Evolutionary conservation across 2,113 vertebrate species (phyloP).

Genomic region (Eulacestoma nigropectus): DNA sequence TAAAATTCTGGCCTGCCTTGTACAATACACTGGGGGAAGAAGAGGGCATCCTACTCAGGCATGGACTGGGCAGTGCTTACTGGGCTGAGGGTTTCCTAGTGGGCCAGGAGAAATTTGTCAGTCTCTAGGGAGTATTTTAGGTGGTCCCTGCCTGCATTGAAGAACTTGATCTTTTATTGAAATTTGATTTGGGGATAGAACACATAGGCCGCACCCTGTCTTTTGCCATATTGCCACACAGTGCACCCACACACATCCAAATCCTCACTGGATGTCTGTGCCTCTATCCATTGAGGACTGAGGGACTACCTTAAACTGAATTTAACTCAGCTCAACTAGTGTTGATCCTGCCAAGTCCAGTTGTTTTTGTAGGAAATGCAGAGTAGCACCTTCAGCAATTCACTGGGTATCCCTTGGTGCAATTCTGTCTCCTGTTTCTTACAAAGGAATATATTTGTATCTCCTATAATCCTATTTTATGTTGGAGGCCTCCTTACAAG

Average conservation of each 20-base stretch:
- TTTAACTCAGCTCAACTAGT: neutral
- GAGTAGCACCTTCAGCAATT: neutral
- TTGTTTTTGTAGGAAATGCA: neutral
- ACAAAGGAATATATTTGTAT: neutral
- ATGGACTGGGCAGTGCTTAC: neutral
- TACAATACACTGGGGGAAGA: neutral
- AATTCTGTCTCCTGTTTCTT: neutral
- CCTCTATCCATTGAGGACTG: neutral
- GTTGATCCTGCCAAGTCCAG: neutral
- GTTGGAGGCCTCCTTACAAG: neutral
- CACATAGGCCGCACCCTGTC: fast-evolving
- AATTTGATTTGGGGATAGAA: neutral
- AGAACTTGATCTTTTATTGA: neutral
- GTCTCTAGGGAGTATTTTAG: neutral
- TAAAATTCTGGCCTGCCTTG: constrained; percentile 49
- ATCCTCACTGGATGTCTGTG: neutral
- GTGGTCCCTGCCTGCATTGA: neutral
- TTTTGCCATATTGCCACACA: fast-evolving
- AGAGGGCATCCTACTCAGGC: neutral
- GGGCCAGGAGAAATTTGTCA: neutral
- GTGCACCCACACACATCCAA: neutral
- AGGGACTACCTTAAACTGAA: neutral
- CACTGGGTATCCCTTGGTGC: neutral
- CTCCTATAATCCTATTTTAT: neutral
- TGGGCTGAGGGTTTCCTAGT: neutral